Evolutionary conservation across 2,113 vertebrate genomes (phyloP).

Genomic region (Mormoops blainvillei): DNA sequence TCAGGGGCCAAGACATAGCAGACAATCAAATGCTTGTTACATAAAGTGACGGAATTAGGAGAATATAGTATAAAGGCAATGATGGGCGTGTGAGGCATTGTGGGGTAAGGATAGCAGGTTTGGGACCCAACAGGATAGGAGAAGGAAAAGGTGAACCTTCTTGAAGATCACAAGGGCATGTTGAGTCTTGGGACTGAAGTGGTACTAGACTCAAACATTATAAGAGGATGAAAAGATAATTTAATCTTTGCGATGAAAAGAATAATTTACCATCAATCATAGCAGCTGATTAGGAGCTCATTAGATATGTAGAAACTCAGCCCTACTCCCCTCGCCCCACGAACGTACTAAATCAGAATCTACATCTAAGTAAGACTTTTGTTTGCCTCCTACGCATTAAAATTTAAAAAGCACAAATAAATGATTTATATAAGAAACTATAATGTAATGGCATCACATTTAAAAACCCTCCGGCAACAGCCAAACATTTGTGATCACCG

Average conservation of each 20-base stretch:
- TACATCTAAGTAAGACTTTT: not conserved
- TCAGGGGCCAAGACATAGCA: not conserved
- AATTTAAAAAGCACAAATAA: not conserved
- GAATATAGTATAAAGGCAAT: not conserved
- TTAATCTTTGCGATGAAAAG: not conserved
- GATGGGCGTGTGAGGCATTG: not conserved
- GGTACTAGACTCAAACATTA: not conserved
- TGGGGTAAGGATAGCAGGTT: not conserved
- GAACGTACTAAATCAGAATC: not conserved
- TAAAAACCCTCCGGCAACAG: not conserved
- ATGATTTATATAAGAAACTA: not conserved
- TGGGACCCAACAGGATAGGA: not conserved
- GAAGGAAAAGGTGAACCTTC: not conserved
- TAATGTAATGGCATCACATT: not conserved
- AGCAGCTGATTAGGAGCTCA: too few relatives aligned
- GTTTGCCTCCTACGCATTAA: not conserved
- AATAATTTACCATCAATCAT: not conserved
- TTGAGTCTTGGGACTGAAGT: not conserved
- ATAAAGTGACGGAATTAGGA: not conserved
- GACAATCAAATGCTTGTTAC: not conserved
- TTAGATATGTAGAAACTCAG: not conserved
- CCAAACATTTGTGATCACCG: not conserved
- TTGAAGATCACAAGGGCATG: not conserved
- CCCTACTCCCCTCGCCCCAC: rapidly evolving
- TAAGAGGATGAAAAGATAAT: not conserved